Evolutionary conservation across 1,140 invertebrate species (phyloP), one percentile per base, ranked within the genome.

Genomic region (Chionoecetes opilio): DNA sequence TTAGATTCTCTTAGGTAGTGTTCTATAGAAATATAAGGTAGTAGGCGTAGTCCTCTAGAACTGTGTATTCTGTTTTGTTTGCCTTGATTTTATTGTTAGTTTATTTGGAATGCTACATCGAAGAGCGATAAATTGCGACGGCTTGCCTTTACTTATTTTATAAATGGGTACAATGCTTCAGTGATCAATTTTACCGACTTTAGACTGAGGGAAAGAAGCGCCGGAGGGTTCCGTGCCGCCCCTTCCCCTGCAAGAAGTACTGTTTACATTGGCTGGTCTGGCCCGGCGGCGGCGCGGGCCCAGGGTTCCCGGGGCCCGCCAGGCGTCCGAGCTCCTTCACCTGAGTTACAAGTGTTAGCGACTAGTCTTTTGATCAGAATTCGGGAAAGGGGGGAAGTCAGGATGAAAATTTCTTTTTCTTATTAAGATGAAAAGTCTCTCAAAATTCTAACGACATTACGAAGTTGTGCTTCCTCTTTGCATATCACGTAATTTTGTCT

Each of bases 101-200:
- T 87, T 93, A 95, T 92, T 95, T 95, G 90, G 94, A 75, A 95
- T 95, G 94, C 94, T 95, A 87, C 94, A 95, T 95, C 94, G 94
- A 95, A 95, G 84, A 86, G 82, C 63, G 41, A 94, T 84, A 31
- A 32, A 92, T 88, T 95, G 90, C 92, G 94, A 88, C 90, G 41
- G 89, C 90, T 95, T 95, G 84, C 89, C 94, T 95, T 94, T 86
- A 86, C 82, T 94, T 94, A 87, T 86, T 95, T 92, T 92, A 92
- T 32, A 92, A 95, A 95, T 92, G 94, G 94, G 94, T 95, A 95
- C 94, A 95, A 95, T 95, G 94, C 94, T 95, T 95, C 82, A 92
- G 26, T 82, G 31, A 53, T 87, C 91, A 92, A 92, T 21, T 92
- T 26, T 75, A 75, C 63, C 63, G 63, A 75, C 63, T 17, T 75